Conservation (phyloP, 1,140 invertebrate species). For the Drosophila mayri region DNA sequence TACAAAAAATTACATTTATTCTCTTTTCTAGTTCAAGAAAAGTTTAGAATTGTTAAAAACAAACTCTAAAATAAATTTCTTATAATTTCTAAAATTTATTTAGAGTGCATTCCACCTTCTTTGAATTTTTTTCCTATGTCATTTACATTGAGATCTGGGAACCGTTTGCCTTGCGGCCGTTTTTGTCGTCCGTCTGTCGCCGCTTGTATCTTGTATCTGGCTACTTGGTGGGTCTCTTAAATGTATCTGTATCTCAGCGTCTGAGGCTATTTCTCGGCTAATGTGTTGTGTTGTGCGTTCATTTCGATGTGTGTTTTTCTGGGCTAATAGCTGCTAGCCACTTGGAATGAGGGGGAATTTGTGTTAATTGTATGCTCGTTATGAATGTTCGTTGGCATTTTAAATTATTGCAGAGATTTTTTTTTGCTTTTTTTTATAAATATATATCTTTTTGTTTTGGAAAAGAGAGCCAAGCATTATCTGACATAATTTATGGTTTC, state of each 20-base stretch:
- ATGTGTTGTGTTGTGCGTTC: constrained; percentile 51
- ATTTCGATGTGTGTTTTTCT: constrained; percentile 71
- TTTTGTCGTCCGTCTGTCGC: constrained; percentile 52
- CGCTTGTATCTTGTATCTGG: constrained; percentile 61
- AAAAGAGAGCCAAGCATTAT: not conserved
- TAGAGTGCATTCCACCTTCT: not conserved
- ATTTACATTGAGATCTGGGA: constrained; percentile 62
- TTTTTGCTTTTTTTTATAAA: constrained; percentile 7
- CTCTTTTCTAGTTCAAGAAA: too few relatives aligned
- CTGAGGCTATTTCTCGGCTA: constrained; percentile 39
- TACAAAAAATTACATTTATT: not conserved
- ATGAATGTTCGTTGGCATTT: constrained; percentile 59
- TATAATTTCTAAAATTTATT: not conserved
- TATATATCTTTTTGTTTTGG: not conserved
- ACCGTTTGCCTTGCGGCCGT: constrained; percentile 66
- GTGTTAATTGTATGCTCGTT: constrained; percentile 69
- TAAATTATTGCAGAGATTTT: constrained; percentile 32
- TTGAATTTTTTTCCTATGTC: constrained; percentile 16
- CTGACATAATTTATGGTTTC: constrained; percentile 23
- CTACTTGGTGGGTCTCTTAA: constrained; percentile 72
- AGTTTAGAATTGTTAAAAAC: too few relatives aligned
- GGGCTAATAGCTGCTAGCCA: constrained; percentile 69
- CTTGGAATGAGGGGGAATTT: constrained; percentile 37
- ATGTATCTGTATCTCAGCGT: constrained; percentile 39
- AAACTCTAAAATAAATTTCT: not conserved